A percentile compares a stretch with the other conserved stretches of the same genome.
Conservation (phyloP, 2,113 vertebrate genomes). For the Prietella phreatophila region DNA sequence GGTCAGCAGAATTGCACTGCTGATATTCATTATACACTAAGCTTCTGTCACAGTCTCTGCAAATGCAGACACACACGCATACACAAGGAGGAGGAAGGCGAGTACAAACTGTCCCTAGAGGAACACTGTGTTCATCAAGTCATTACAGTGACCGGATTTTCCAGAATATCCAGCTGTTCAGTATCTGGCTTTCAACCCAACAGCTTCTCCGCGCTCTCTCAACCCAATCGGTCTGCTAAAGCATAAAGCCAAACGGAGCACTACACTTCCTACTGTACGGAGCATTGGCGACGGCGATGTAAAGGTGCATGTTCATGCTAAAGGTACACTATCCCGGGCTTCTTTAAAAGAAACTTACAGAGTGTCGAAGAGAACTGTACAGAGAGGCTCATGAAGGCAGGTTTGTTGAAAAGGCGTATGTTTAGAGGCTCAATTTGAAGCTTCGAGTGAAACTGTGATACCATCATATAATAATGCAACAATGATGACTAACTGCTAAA, state of each 20-base stretch:
- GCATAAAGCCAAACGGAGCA: neutral
- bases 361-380: neutral
- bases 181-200: neutral
- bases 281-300: neutral
- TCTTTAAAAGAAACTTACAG: neutral
- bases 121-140: neutral
- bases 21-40: slow-evolving; percentile 19
- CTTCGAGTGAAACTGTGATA: slow-evolving; percentile 32
- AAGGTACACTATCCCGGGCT: slow-evolving; percentile 17
- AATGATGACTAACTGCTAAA: slow-evolving; percentile 20
- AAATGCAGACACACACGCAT: neutral
- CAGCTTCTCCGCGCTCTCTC: neutral
- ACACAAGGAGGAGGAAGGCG: neutral
- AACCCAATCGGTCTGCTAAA: neutral
- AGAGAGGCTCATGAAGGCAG: slow-evolving; percentile 35
- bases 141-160: slow-evolving; percentile 6
- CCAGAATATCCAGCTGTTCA: slow-evolving; percentile 6
- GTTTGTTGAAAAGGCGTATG: slow-evolving; percentile 1
- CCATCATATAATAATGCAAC: slow-evolving; percentile 23
- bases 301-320: slow-evolving; percentile 7
- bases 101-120: neutral
- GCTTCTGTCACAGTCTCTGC: neutral
- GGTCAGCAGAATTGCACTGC: neutral
- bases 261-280: neutral
- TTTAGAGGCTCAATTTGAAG: slow-evolving; percentile 11